Percentiles rank a stretch among this genome's conserved stretches.
phyloP scores from a whole-genome alignment of 2,113 vertebrate species.

The Rissa tridactyla region DNA sequence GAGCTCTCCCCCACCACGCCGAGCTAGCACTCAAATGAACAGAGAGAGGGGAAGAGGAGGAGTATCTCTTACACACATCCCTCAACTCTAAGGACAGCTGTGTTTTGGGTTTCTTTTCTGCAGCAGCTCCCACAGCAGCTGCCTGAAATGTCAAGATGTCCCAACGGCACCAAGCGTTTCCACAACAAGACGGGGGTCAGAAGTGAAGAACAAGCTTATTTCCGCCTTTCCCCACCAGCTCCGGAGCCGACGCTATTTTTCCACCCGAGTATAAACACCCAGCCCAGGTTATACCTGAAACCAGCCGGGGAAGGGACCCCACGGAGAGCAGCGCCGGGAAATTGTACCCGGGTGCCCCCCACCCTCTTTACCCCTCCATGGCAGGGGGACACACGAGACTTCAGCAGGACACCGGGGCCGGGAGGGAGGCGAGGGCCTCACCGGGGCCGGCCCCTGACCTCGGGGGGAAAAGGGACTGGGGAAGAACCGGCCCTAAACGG shows the following conservation, averaged over 20 bases:
- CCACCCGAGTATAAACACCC: neutral
- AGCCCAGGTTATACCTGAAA: neutral
- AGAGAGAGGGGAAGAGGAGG: neutral
- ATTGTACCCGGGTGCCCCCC: neutral
- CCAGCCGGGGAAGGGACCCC: neutral
- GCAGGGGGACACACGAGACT: too few species aligned
- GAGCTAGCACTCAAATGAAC: neutral
- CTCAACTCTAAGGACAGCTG: neutral
- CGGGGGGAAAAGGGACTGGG: neutral
- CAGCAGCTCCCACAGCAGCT: constrained; percentile 14
- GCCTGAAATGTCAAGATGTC: neutral
- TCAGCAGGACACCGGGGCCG: neutral
- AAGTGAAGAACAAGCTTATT: neutral
- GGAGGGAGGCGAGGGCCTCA: neutral
- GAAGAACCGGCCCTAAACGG: neutral
- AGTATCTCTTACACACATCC: neutral
- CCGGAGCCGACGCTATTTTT: neutral
- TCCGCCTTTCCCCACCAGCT: neutral
- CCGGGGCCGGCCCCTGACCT: too few species aligned
- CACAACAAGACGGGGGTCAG: neutral
- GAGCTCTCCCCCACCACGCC: neutral
- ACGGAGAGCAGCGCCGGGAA: rapidly evolving
- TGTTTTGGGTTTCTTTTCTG: constrained; percentile 3
- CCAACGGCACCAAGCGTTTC: neutral
- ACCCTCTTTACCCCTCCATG: rapidly evolving